Evolutionary conservation across 2,797 vertebrate species (phyloP).

Genomic region (Smutsia temminckii): DNA sequence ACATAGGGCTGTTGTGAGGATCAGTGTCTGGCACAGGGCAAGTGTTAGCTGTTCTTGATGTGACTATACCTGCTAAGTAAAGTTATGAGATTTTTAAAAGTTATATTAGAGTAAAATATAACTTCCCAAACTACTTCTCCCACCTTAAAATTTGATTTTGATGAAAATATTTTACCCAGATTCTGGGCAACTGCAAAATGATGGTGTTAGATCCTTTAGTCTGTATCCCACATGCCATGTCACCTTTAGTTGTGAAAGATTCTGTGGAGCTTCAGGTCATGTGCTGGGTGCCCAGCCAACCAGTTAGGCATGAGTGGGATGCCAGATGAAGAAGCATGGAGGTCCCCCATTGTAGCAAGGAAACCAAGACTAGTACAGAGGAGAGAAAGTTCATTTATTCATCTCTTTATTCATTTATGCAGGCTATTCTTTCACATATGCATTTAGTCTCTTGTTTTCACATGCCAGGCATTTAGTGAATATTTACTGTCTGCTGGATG

Average conservation of each 20-base stretch:
- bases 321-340: background rate
- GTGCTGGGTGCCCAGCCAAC: background rate
- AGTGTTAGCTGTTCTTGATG: background rate
- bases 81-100: background rate
- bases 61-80: background rate
- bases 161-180: background rate
- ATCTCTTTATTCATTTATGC: background rate
- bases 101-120: background rate
- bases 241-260: background rate
- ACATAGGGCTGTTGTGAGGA: background rate
- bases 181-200: background rate
- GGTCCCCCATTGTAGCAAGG: background rate
- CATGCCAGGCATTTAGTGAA: background rate
- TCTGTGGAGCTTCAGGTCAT: background rate
- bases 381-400: background rate
- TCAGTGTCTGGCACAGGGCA: background rate
- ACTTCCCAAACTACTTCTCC: background rate
- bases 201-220: background rate
- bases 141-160: slow-evolving; percentile 35
- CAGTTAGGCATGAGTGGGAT: background rate
- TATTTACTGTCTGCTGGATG: background rate
- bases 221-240: background rate
- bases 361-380: background rate
- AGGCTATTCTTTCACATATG: background rate
- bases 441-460: background rate